Base-by-base conservation (phyloP, 2,888 invertebrate species). In the Nephrotoma appendiculata region DNA sequence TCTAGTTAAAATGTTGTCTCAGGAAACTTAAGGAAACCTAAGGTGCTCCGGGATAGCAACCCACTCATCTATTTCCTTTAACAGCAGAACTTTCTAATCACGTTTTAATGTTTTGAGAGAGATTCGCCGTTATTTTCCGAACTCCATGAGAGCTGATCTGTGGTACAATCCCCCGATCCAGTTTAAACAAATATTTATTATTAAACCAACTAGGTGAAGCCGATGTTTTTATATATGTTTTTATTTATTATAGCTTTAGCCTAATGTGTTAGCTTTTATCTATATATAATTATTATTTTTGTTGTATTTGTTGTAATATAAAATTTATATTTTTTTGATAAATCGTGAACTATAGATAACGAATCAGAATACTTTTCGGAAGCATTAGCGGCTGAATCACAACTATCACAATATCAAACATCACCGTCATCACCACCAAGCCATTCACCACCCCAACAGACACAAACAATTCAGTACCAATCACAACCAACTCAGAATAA, bases 341-440 rank as follows among this genome's bases (percentile, higher is more conserved):
- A 85, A 84, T 84, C n/a, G 6, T 84, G 9, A 42, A 15, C 42
- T 84, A n/a, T 43, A 84, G 84, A 89, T 87, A 89, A 91, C 88
- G 92, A 92, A 90, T 91, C 91, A 89, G 92, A 92, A 90, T 92
- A 92, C 89, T 92, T 92, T 90, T 92, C 92, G 89, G 92, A 92
- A 90, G 90, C 91, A 89, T 90, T 92, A 90, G 92, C 92, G 88
- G 92, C 92, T 89, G 92, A 92, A 90, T 88, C 88, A 85, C 91
- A 92, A 92, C 89, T 92, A 86, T 91, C 91, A 89, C 92, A 92
- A 90, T 92, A 92, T 90, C 91, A 91, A 89, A 88, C 88, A 83
- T 31, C 45, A 86, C 31, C 86, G 41, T 11, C 86, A 52, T 41
- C 45, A 45, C 45, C 86, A 71, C 52, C 86, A 45, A 85, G 41